Percentiles rank a stretch among this genome's conserved stretches.
Conservation (phyloP, 2,113 vertebrate genomes). For the Thymallus thymallus region DNA sequence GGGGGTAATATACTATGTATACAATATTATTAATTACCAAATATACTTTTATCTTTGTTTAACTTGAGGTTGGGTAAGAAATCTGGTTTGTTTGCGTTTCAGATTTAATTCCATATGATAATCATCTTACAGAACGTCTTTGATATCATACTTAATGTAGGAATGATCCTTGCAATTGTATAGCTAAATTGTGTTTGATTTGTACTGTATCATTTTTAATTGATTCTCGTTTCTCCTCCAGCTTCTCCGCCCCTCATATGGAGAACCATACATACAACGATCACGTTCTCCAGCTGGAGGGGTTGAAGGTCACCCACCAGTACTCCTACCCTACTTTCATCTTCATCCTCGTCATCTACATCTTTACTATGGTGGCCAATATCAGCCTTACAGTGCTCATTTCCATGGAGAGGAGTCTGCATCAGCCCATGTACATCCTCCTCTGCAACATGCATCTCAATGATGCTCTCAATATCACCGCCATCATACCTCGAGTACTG, state of each 20-base stretch:
- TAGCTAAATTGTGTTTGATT: no score
- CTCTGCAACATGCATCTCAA: constrained; percentile 58
- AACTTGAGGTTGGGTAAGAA: no score
- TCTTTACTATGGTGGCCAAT: constrained; percentile 51
- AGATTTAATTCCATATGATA: no score
- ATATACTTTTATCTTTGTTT: no score
- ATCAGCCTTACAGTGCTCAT: constrained; percentile 45
- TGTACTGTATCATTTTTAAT: no score
- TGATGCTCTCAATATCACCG: constrained; percentile 53
- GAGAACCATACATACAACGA: constrained; percentile 47
- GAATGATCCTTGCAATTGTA: no score
- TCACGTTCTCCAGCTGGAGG: constrained; percentile 54
- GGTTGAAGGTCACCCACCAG: constrained; percentile 41
- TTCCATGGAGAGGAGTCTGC: constrained; percentile 39
- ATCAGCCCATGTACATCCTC: constrained; percentile 64
- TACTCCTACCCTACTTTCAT: constrained; percentile 51
- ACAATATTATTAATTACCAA: no score
- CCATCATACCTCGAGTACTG: constrained; percentile 50
- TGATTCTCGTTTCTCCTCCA: not conserved
- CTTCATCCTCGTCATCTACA: constrained; percentile 49
- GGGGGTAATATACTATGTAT: no score
- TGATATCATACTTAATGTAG: no score
- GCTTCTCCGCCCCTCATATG: constrained; percentile 27
- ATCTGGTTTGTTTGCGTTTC: no score
- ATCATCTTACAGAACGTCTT: no score